phyloP scores from a whole-genome alignment of 2,113 vertebrate species.

The Pseudopipra pipra region DNA sequence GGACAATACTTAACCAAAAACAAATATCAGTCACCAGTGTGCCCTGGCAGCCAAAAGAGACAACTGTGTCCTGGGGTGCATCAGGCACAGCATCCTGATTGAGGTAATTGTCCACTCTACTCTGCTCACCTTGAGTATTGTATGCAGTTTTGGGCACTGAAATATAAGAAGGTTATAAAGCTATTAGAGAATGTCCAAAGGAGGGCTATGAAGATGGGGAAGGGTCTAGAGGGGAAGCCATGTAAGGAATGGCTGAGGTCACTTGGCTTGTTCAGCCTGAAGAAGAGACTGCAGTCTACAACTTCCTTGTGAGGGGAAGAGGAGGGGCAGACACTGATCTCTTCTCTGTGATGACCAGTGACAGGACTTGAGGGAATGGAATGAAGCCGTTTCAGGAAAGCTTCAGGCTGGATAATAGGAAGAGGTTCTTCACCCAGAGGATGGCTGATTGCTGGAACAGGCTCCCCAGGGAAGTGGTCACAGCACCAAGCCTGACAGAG shows the following conservation, averaged over 20 bases:
- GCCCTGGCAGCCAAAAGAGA: background rate
- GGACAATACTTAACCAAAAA: slow-evolving; percentile 69
- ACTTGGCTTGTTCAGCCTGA: background rate
- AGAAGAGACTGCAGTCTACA: background rate
- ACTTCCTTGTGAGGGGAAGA: fast-evolving
- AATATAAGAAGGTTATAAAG: background rate
- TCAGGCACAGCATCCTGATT: background rate
- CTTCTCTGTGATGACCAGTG: background rate
- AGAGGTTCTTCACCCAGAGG: background rate
- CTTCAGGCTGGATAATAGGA: background rate
- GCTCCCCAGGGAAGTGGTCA: background rate
- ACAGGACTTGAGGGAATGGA: fast-evolving
- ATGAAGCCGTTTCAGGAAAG: fast-evolving
- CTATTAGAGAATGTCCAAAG: background rate
- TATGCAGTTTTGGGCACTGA: background rate
- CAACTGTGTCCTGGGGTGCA: fast-evolving
- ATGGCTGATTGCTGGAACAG: fast-evolving
- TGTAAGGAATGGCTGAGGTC: background rate
- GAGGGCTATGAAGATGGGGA: background rate
- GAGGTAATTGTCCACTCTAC: background rate
- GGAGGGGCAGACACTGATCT: background rate
- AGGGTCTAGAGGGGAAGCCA: fast-evolving
- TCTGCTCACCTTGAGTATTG: background rate
- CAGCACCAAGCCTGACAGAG: background rate
- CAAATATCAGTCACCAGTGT: background rate